Evolutionary conservation across 2,888 invertebrate species (phyloP).

Genomic region (Ferdinandea cuprea): DNA sequence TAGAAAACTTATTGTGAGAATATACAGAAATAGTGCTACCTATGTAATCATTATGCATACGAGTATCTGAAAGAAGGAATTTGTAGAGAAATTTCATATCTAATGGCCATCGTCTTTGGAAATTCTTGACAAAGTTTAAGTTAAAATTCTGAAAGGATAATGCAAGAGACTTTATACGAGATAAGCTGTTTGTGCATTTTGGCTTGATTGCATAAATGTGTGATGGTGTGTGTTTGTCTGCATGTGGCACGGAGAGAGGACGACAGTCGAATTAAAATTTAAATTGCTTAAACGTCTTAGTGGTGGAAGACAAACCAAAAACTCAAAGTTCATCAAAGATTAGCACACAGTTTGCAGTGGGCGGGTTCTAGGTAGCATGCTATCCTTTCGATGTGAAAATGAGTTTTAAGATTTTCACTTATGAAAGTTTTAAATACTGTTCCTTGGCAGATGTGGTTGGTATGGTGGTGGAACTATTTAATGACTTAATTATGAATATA

Average conservation of each 20-base stretch:
- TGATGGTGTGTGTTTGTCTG: neutral
- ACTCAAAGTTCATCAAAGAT: conserved; percentile 48
- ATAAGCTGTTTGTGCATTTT: conserved; percentile 60
- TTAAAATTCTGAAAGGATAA: conserved; percentile 54
- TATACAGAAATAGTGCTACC: too few species aligned
- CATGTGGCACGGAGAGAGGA: neutral
- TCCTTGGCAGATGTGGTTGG: too few species aligned
- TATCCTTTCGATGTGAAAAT: neutral
- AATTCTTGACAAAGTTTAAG: conserved; percentile 37
- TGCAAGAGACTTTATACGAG: conserved; percentile 43
- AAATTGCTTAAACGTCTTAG: conserved; percentile 55
- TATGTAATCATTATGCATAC: conserved; percentile 5
- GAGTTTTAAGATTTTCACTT: too few species aligned
- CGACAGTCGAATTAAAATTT: conserved; percentile 42
- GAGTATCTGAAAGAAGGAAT: neutral
- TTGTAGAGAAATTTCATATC: conserved; percentile 42
- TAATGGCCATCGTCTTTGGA: conserved; percentile 40
- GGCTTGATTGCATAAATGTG: conserved; percentile 41
- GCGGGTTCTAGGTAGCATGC: neutral
- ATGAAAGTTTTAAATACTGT: too few species aligned
- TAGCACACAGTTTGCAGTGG: neutral
- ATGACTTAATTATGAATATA: too few species aligned
- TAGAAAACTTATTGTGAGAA: too few species aligned
- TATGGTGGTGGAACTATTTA: too few species aligned
- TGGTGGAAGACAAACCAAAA: conserved; percentile 34